phyloP scores from a whole-genome alignment of 2,888 invertebrate genomes.

The Mesoligia furuncula region DNA sequence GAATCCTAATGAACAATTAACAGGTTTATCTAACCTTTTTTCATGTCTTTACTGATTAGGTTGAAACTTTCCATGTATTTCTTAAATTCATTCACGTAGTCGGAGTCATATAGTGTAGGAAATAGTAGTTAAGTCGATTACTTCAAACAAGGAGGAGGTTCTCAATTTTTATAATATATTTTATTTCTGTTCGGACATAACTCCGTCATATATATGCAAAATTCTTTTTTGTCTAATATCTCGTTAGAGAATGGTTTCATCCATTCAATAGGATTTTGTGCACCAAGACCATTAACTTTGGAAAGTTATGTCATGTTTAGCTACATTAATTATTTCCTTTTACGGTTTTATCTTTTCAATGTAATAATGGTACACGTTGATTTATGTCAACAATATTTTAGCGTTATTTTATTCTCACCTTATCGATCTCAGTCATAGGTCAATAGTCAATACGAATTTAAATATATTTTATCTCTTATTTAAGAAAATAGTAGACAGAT shows the following conservation, averaged over 20 bases:
- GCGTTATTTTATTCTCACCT: slow-evolving; percentile 55
- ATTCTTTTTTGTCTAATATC: neutral
- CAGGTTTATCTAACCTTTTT: slow-evolving; percentile 22
- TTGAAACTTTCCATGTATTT: slow-evolving; percentile 19
- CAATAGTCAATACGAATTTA: slow-evolving; percentile 71
- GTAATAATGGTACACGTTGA: slow-evolving; percentile 44
- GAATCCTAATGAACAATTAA: slow-evolving; percentile 10
- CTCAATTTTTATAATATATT: too few relatives aligned
- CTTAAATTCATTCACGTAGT: slow-evolving; percentile 16
- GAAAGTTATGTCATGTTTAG: slow-evolving; percentile 32
- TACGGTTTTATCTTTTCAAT: slow-evolving; percentile 49
- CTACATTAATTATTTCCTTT: slow-evolving; percentile 36
- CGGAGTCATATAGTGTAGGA: neutral
- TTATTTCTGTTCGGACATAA: too few relatives aligned
- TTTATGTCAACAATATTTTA: slow-evolving; percentile 60
- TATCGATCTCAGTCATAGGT: slow-evolving; percentile 71
- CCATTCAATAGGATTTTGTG: slow-evolving; percentile 16
- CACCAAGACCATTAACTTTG: slow-evolving; percentile 28
- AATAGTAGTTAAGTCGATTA: too few relatives aligned
- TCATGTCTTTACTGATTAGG: slow-evolving; percentile 8
- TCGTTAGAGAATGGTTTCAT: slow-evolving; percentile 12
- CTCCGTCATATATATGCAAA: too few relatives aligned
- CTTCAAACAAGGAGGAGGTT: too few relatives aligned
- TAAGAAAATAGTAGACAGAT: slow-evolving; percentile 63
- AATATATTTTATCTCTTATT: slow-evolving; percentile 72